Percentiles rank a stretch among this genome's conserved stretches.
Conservation (phyloP, 2,888 invertebrate species). For the Frankliniella intonsa region DNA sequence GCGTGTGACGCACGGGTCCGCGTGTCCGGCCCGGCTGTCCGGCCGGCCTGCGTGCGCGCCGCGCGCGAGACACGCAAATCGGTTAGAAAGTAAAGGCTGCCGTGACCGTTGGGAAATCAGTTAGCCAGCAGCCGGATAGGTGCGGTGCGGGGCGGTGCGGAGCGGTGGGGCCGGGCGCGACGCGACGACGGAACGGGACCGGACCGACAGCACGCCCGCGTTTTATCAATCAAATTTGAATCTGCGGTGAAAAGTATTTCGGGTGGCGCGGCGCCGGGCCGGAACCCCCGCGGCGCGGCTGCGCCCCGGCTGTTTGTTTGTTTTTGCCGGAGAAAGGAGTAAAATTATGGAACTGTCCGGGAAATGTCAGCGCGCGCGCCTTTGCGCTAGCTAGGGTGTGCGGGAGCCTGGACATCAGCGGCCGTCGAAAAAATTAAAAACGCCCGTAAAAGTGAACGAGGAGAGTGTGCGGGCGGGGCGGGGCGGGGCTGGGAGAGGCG, state of each 20-base stretch:
- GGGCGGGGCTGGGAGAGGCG: no score
- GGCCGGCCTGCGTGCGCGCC: neutral
- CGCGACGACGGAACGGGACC: no score
- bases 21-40: neutral
- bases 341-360: neutral
- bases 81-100: conserved; percentile 12
- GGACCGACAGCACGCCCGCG: no score
- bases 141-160: neutral
- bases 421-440: neutral
- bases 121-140: neutral
- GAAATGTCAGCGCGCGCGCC: neutral
- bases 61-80: conserved; percentile 17
- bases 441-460: neutral
- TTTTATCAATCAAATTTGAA: no score
- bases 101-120: no score
- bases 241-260: no score
- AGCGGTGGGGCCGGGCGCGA: no score
- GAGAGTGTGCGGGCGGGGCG: no score
- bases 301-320: no score
- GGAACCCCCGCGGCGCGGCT: no score
- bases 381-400: no score
- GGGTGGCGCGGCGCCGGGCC: no score
- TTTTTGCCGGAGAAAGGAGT: neutral
- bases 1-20: neutral
- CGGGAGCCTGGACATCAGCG: neutral